A percentile compares a stretch with the other conserved stretches of the same genome.
These are phyloP conservation scores for Plutella xylostella DNA, from an alignment of 2,888 invertebrate species.

Conservation along the genomic window DNA sequence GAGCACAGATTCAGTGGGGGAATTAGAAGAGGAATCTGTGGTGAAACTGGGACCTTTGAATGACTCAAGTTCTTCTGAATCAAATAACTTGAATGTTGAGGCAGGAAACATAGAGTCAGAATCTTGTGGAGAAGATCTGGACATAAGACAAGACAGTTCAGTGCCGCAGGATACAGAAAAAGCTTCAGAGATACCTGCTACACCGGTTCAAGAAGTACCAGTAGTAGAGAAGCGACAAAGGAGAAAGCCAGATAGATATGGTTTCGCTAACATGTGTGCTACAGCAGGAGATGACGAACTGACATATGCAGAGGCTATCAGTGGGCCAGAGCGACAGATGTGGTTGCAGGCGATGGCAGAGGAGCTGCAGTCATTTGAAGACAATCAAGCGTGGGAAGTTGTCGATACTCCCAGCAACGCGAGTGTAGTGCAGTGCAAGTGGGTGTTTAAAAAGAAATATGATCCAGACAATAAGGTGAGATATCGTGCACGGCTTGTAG, in stretches of 20 bases:
- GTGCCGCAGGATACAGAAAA: no score
- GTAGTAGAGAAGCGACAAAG: not conserved
- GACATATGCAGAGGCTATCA: slow-evolving; percentile 13
- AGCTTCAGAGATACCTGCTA: no score
- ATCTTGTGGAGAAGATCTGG: not conserved
- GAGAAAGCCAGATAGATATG: slow-evolving; percentile 12
- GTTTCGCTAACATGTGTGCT: slow-evolving; percentile 8
- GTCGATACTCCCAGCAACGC: slow-evolving; percentile 1
- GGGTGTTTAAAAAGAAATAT: slow-evolving; percentile 9
- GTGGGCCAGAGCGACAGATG: slow-evolving; percentile 11
- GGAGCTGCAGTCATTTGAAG: not conserved
- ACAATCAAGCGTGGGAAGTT: slow-evolving; percentile 10
- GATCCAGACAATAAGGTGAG: slow-evolving; percentile 10
- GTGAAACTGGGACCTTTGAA: not conserved
- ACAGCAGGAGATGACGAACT: not conserved
- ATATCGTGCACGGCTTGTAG: slow-evolving; percentile 12
- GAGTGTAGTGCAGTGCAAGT: slow-evolving; percentile 4
- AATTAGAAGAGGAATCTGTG: not conserved
- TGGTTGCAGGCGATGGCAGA: slow-evolving; percentile 5
- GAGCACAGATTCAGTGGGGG: not conserved
- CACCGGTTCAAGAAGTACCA: no score
- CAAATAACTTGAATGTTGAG: not conserved
- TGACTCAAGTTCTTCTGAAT: not conserved
- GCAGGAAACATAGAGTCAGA: not conserved
- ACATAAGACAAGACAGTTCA: not conserved